Base-by-base conservation (phyloP, 1,140 invertebrate species). In the Apis laboriosa region DNA sequence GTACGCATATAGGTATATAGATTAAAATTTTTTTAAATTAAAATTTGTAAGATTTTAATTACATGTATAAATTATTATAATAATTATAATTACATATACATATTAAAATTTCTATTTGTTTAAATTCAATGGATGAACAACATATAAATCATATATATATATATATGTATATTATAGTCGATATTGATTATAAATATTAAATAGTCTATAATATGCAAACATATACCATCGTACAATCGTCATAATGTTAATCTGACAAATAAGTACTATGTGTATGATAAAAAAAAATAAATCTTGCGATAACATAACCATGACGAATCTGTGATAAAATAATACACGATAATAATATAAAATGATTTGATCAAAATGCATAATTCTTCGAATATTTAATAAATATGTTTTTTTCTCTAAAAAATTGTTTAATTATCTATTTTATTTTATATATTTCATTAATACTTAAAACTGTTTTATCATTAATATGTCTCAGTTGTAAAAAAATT, bases 271-370 rank as follows among this genome's bases (percentile, higher is more conserved):
- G 4, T 28, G n/a, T 68, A 17, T 9, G 28, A 75, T 68, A 78
- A 83, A 83, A 77, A 28, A 51, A 49, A 17, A 21, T 60, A 75
- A 60, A 24, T 49, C 1, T 19, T n/a, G 11, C 24, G 73, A 64
- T 86, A 82, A 56, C 61, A 24, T 21, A 75, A 60, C 24, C 12
- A 13, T 61, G 83, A 72, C 74, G 2, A 75, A 83, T n/a, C 34
- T 4, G 4, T 17, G 70, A 82, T 86, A 78, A 68, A 75, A 19
- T 12, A 56, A 43, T 43, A 43, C 34, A 43, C 7, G 34, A 43
- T 43, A 43, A 43, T 7, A 19, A 21, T 34, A 49, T 24, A 4
- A 75, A 75, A 13, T 0, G 7, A 49, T 24, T 21, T 51, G 9
- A 21, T 34, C 0, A 13, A 15, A 19, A 77, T 34, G 12, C 0